Evolutionary conservation across 2,113 vertebrate species (phyloP), one percentile per base, ranked within the genome.

Genomic region (Ornithorhynchus anatinus): DNA sequence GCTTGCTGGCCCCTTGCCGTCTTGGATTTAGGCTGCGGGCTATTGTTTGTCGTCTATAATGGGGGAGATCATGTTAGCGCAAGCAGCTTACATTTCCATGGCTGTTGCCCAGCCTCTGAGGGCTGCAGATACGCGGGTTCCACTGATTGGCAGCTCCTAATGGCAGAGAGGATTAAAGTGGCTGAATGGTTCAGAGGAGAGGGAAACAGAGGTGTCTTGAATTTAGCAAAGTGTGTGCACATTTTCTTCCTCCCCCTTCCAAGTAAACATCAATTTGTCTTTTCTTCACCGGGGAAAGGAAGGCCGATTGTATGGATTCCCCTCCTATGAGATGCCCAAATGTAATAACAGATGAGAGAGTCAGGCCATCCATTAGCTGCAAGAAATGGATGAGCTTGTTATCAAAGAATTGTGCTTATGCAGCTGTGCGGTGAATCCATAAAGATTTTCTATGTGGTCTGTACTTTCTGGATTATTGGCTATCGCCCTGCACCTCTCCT

Each of bases 391-490:
- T 13, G 25, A 22, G 45, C 13, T 15, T 0, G 0, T 15, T 0
- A 0, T 31, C 13, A 35, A 13, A 42, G 61, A 17, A 54, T 51
- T 78, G 59, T 48, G 42, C 72, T 84, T 75, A 76, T 19, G 37
- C 71, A 45, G 66, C 60, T 8, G 40, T 70, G 73, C 72, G 1
- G 54, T 8, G 78, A 52, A 75, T 75, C 42, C 45, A 27, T 43
- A 36, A 54, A 37, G 59, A 54, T 19, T 3, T 12, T 83, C 59
- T 0, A 1, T 9, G 64, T 33, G 38, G 47, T 48, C 73, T 68
- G 56, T 81, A 20, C 72, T 82, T 84, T 37, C 58, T 72, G 65
- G 64, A 74, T 82, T 81, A 82, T 85, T 66, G 77, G 77, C 72
- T 79, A 32, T 3, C 64, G 84, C 80, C n/a, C 47, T 50, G 11